Conservation (phyloP, 2,888 invertebrate genomes). For the Archips xylosteana region DNA sequence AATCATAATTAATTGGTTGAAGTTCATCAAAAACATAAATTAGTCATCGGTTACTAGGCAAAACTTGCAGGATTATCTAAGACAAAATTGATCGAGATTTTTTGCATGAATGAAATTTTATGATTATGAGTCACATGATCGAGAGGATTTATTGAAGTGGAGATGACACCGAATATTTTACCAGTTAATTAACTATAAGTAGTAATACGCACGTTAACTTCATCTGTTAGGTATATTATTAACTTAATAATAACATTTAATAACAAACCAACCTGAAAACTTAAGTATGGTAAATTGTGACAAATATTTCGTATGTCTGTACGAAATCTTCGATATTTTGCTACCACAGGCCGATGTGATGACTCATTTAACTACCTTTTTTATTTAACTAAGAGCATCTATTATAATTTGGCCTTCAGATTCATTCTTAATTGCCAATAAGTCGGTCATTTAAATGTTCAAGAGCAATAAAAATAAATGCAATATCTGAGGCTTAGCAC, state of each 20-base stretch:
- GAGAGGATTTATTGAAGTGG: slow-evolving; percentile 5
- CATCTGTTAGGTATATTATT: no score
- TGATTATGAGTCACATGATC: slow-evolving; percentile 28
- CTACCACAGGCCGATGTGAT: background rate
- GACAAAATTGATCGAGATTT: slow-evolving; percentile 31
- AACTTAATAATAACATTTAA: no score
- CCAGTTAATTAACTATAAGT: background rate
- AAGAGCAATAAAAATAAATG: background rate
- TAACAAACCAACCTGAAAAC: no score
- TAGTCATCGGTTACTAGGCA: slow-evolving; percentile 53
- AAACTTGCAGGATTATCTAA: slow-evolving; percentile 35
- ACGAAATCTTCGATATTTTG: background rate
- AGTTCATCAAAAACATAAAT: slow-evolving; percentile 45
- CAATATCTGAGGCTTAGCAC: background rate
- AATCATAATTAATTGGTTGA: slow-evolving; percentile 42
- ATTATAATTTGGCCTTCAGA: background rate
- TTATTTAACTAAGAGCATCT: background rate
- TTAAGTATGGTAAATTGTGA: background rate
- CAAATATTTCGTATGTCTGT: background rate
- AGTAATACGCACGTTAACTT: no score
- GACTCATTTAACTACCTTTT: background rate
- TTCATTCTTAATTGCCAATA: slow-evolving; percentile 1
- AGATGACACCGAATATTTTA: slow-evolving; percentile 7
- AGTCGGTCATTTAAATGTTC: background rate
- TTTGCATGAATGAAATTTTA: slow-evolving; percentile 37